Percentiles rank a stretch among this genome's conserved stretches.
phyloP scores from a whole-genome alignment of 23 tunicate species.

The Diplosoma virens region DNA sequence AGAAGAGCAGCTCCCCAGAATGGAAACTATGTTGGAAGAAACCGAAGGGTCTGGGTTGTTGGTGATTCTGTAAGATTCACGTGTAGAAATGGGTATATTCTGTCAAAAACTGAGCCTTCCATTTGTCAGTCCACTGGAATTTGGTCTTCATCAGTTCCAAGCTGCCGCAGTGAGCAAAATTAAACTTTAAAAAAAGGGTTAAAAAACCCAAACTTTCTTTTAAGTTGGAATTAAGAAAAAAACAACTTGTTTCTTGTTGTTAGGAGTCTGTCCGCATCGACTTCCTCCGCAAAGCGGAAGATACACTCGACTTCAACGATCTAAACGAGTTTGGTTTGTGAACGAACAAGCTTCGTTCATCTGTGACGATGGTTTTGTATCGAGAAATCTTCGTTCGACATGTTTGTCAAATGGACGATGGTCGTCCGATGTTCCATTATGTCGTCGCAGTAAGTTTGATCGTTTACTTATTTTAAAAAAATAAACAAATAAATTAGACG shows the following conservation, averaged over 20 bases:
- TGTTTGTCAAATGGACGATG: not conserved
- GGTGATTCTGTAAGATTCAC: not conserved
- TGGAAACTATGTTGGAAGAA: not conserved
- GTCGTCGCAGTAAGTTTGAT: not conserved
- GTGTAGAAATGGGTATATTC: not conserved
- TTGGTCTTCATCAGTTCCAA: slow-evolving; percentile 1
- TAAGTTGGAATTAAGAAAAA: too few species aligned
- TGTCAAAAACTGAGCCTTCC: not conserved
- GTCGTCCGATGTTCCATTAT: slow-evolving; percentile 10
- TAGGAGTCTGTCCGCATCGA: slow-evolving; percentile 6
- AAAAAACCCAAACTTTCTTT: too few species aligned
- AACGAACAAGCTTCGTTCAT: not conserved
- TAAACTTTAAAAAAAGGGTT: too few species aligned
- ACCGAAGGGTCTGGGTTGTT: not conserved
- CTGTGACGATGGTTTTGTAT: slow-evolving; percentile 2
- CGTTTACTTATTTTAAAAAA: too few species aligned
- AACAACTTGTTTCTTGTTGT: too few species aligned
- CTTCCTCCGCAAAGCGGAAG: slow-evolving; percentile 20
- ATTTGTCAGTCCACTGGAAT: not conserved
- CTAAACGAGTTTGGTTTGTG: not conserved
- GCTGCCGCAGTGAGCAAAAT: not conserved
- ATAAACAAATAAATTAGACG: too few species aligned
- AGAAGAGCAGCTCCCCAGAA: not conserved
- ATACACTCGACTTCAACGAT: not conserved
- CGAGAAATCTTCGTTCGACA: not conserved